Evolutionary conservation across 2,113 vertebrate genomes (phyloP), one percentile per base, ranked within the genome.

Genomic region (Chinchilla lanigera): DNA sequence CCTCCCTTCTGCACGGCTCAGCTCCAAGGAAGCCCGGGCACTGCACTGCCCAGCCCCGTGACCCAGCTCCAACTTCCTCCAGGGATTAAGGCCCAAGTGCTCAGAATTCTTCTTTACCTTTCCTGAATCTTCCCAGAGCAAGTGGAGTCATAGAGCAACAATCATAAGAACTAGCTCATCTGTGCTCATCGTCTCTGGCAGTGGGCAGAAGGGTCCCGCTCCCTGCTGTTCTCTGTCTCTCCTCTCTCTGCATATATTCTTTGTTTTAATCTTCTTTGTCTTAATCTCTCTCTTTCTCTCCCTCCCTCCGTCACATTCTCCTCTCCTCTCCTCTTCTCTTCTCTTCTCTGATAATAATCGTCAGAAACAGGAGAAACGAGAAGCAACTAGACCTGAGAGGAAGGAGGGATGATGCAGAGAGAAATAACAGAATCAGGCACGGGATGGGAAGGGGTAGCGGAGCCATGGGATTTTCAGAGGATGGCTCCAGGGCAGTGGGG

Each of bases 121-220:
- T 65, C 26, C 26, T 24, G 16, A 20, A 41, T 87, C 50, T 90
- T 95, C 28, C 47, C 14, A 60, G 92, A 38, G 26, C 50, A 82
- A 60, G 75, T 26, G 19, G 35, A 28, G 1, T 61, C 30, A 54
- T 1, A 44, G 28, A n/a, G 2, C 11, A 10, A 12, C 12, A 52
- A 8, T 56, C n/a, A 22, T 24, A 24, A 47, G 5, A 19, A 78
- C 17, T 5, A 33, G 7, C 2, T 22, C 9, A 4, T 4, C 1
- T 0, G 16, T 8, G 10, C 0, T 3, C 47, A 11, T 30, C 8
- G 33, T 78, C 47, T 35, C 60, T 67, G 41, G 65, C 12, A 52
- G 7, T 16, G 44, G n/a, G 54, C 26, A 24, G 26, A 26, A 56
- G 30, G 58, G 12, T 11, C 38, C 38, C 26, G 24, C 30, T 33